These are phyloP conservation scores for Eupithecia pulchellata DNA, from an alignment of 2,888 invertebrate genomes.

Conservation along the genomic window DNA sequence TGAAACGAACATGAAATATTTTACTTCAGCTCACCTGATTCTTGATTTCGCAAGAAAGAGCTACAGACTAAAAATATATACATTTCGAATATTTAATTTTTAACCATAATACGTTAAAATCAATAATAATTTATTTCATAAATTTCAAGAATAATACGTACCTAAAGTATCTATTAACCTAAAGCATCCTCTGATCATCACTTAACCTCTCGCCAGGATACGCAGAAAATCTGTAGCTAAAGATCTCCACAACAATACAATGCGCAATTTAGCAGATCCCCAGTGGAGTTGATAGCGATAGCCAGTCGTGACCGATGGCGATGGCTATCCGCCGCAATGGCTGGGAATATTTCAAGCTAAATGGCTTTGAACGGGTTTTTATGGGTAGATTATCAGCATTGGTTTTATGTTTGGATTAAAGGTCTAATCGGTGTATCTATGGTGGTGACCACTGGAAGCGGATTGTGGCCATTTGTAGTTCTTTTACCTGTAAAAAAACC, in stretches of 20 bases:
- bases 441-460: not conserved
- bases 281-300: constrained; percentile 11
- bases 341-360: constrained; percentile 11
- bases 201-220: not conserved
- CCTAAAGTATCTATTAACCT: not conserved
- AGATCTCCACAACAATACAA: constrained; percentile 15
- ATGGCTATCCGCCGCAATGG: constrained; percentile 13
- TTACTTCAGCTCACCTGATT: too few relatives aligned
- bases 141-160: too few relatives aligned
- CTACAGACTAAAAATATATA: too few relatives aligned
- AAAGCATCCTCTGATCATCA: not conserved
- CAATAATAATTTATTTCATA: too few relatives aligned
- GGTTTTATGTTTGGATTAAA: not conserved
- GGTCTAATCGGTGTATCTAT: not conserved
- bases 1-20: too few relatives aligned
- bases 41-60: too few relatives aligned
- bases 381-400: constrained; percentile 3
- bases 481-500: too few relatives aligned
- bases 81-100: too few relatives aligned
- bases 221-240: constrained; percentile 1
- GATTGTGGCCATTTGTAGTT: too few relatives aligned
- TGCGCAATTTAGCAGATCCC: constrained; percentile 21
- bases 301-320: constrained; percentile 17
- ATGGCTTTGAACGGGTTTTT: constrained; percentile 5
- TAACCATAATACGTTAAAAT: too few relatives aligned